Evolutionary conservation across 2,888 invertebrate genomes (phyloP).

Genomic region (Heliothis peltigera): DNA sequence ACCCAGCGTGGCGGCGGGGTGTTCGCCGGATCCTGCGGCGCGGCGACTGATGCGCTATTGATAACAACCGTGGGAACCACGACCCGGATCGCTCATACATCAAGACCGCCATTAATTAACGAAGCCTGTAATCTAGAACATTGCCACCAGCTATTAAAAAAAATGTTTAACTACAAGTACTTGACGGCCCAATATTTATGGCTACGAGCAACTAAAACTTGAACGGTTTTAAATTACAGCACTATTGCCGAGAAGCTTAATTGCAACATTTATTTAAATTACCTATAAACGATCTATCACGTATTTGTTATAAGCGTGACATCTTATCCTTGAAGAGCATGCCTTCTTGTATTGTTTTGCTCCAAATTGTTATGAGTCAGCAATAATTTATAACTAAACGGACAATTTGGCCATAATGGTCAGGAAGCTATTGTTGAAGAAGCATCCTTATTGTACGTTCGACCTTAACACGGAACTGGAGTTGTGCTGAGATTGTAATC

Average conservation of each 20-base stretch:
- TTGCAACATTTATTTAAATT: conserved; percentile 53
- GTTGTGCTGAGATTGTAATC: conserved; percentile 73
- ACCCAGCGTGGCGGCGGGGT: conserved; percentile 46
- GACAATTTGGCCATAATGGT: conserved; percentile 50
- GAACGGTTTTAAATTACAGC: conserved; percentile 55
- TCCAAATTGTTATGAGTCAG: conserved; percentile 60
- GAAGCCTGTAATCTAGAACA: conserved; percentile 54
- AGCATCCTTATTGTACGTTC: conserved; percentile 76
- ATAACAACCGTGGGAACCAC: conserved; percentile 59
- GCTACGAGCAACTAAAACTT: conserved; percentile 40
- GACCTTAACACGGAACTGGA: conserved; percentile 79
- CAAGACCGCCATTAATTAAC: conserved; percentile 50
- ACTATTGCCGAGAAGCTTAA: conserved; percentile 41
- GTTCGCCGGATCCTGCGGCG: conserved; percentile 37
- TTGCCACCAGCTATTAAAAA: conserved; percentile 43
- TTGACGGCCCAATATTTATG: conserved; percentile 24
- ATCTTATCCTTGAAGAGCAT: conserved; percentile 56
- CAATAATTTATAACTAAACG: conserved; percentile 50
- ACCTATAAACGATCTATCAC: conserved; percentile 54
- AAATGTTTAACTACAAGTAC: conserved; percentile 24
- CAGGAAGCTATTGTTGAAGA: conserved; percentile 65
- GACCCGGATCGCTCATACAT: conserved; percentile 48
- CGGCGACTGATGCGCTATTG: conserved; percentile 48
- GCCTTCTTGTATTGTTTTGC: conserved; percentile 51
- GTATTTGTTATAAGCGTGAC: conserved; percentile 60